Conservation (phyloP, 2,888 invertebrate genomes). For the Lumbricus terrestris region DNA sequence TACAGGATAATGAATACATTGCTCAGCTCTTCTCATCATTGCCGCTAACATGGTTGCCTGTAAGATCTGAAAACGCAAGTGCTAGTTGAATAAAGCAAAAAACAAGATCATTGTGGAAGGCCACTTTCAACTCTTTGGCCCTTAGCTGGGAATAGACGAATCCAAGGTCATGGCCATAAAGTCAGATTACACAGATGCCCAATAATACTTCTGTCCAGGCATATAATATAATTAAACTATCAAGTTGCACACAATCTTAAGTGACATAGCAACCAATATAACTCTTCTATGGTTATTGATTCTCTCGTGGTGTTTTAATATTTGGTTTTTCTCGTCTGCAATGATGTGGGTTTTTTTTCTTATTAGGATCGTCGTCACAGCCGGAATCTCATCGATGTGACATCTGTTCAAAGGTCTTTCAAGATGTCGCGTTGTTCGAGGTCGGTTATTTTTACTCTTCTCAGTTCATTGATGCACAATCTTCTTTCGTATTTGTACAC, state of each 20-base stretch:
- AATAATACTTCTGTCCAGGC: neutral
- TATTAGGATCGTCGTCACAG: neutral
- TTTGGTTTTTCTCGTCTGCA: neutral
- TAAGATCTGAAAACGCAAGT: neutral
- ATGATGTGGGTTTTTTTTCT: neutral
- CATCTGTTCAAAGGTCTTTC: conserved; percentile 48
- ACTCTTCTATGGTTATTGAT: neutral
- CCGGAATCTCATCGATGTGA: conserved; percentile 43
- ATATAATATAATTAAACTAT: no score
- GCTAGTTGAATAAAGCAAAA: neutral
- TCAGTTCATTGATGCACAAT: neutral
- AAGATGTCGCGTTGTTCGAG: conserved; percentile 44
- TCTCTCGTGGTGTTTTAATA: neutral
- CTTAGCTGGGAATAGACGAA: neutral
- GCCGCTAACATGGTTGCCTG: neutral
- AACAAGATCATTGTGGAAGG: neutral
- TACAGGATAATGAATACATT: neutral
- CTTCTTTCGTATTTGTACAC: neutral
- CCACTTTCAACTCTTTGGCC: neutral
- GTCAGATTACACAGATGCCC: neutral
- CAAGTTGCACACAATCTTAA: neutral
- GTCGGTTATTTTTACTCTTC: conserved; percentile 35
- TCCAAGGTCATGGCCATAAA: neutral
- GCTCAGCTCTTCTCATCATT: neutral
- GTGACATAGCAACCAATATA: neutral